Evolutionary conservation across 2,888 invertebrate genomes (phyloP), one percentile per base, ranked within the genome.

Genomic region (Eristalinus sepulchralis): DNA sequence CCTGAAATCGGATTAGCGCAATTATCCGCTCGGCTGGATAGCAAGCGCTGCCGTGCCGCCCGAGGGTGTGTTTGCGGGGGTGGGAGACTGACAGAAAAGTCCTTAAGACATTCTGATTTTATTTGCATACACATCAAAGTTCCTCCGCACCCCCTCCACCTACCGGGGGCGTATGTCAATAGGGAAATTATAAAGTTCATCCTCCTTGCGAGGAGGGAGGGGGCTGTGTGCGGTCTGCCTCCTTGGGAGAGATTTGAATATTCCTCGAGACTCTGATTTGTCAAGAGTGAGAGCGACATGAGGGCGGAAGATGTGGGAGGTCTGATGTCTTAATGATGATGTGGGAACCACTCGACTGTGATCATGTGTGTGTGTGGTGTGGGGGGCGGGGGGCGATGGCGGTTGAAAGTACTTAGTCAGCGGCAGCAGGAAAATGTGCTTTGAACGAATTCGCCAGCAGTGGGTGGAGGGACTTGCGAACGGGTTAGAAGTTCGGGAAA

Each of bases 1-100:
- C 90, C 91, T 91, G 90, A 90, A 91, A 91, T 89, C 90, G 91
- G 91, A 91, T 92, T 92, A 92, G 90, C 90, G 90, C 91, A 92
- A 92, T 92, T 92, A 92, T 90, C 90, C 90, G 90, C 90, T 91
- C 89, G 89, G 91, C 90, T 90, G 90, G 90, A 89, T 17, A 20
- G 33, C 20, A 36, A 20, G 33, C 20, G 53, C 36, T 68, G 59
- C 64, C 67, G 66, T 53, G 22, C 62, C 33, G 39, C 63, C 63
- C 62, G 59, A 31, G 53, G 79, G 76, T 81, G 72, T 68, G 64
- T 77, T 53, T 34, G 5, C 13, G 47, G n/a, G 47, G 5, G 17
- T 6, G 47, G 68, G 68, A 72, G 77, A 5, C 2, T 3, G 27
- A 3, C 84, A 82, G 77, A 82, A 67, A 82, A 85, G 82, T 78